Conservation (phyloP, 2,888 invertebrate species). For the Abrostola tripartita region DNA sequence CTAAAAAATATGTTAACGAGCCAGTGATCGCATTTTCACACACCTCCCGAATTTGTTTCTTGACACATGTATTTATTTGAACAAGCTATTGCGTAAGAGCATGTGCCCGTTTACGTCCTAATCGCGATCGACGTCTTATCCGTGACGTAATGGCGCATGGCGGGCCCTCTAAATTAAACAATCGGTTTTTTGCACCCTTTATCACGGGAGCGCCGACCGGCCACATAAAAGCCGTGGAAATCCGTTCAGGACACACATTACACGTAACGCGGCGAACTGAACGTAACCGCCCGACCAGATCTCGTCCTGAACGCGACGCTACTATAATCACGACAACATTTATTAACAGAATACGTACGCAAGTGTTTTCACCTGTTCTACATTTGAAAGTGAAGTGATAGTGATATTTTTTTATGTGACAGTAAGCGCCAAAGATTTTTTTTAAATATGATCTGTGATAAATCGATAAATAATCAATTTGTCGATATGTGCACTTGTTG, state of each 20-base stretch:
- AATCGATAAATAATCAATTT: slow-evolving; percentile 68
- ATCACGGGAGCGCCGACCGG: slow-evolving; percentile 82
- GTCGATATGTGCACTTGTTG: slow-evolving; percentile 68
- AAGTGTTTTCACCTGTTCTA: slow-evolving; percentile 55
- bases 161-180: slow-evolving; percentile 83
- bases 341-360: slow-evolving; percentile 51
- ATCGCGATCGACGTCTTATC: slow-evolving; percentile 77
- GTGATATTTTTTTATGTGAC: slow-evolving; percentile 61
- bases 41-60: slow-evolving; percentile 80
- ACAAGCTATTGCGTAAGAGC: slow-evolving; percentile 81
- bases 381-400: slow-evolving; percentile 66
- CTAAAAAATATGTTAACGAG: slow-evolving; percentile 28
- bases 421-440: slow-evolving; percentile 67
- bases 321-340: slow-evolving; percentile 44
- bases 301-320: slow-evolving; percentile 69
- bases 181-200: slow-evolving; percentile 87
- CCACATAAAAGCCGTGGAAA: slow-evolving; percentile 86
- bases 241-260: slow-evolving; percentile 86
- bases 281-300: slow-evolving; percentile 75
- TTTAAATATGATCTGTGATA: slow-evolving; percentile 77
- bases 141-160: slow-evolving; percentile 79
- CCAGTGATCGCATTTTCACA: slow-evolving; percentile 73
- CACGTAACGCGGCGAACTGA: slow-evolving; percentile 83
- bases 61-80: slow-evolving; percentile 85
- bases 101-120: slow-evolving; percentile 77